Conservation (phyloP, 2,888 invertebrate species). For the Meandrusa payeni region DNA sequence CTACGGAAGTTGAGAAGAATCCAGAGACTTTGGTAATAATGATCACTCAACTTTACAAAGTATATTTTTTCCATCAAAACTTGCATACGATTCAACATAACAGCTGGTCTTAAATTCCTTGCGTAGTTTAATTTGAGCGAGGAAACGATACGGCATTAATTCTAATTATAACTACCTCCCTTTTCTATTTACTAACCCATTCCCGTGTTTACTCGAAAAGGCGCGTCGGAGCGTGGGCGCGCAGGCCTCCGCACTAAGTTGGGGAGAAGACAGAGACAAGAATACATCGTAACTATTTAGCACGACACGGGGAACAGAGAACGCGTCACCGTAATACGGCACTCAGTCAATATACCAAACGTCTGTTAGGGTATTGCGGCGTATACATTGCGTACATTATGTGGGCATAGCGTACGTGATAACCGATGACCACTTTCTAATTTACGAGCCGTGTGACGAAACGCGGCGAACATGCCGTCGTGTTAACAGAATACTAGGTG, state of each 20-base stretch:
- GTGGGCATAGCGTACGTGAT: conserved; percentile 41
- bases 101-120: conserved; percentile 26
- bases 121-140: conserved; percentile 28
- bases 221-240: conserved; percentile 73
- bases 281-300: conserved; percentile 48
- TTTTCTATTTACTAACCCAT: conserved; percentile 71
- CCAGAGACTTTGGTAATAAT: too few species aligned
- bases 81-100: background rate
- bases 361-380: conserved; percentile 54
- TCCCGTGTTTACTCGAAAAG: conserved; percentile 75
- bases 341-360: conserved; percentile 63
- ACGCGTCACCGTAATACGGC: conserved; percentile 45
- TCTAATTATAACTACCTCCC: conserved; percentile 77
- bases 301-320: conserved; percentile 51
- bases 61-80: too few species aligned
- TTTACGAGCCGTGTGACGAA: conserved; percentile 36
- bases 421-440: conserved; percentile 61
- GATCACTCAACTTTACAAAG: too few species aligned
- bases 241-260: conserved; percentile 61
- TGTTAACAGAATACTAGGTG: conserved; percentile 19
- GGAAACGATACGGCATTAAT: conserved; percentile 60
- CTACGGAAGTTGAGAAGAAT: too few species aligned
- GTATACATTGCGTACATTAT: conserved; percentile 56
- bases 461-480: conserved; percentile 18
- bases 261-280: conserved; percentile 71